Conservation (phyloP, 92 coral and sea anemone genomes). For the Isaurus tuberculatus region DNA sequence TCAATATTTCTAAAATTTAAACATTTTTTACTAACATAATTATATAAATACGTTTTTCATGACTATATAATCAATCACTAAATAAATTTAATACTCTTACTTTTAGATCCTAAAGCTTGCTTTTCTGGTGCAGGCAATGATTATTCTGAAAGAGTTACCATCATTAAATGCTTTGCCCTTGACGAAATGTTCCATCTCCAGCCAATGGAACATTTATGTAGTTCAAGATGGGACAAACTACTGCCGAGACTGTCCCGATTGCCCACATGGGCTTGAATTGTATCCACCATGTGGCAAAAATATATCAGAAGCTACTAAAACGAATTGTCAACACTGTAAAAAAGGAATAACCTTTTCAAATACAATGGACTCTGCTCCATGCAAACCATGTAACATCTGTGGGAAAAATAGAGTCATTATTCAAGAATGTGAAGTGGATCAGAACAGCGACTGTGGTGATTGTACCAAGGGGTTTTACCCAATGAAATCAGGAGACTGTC, state of each 20-base stretch:
- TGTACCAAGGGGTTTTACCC: conserved; percentile 15
- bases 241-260: conserved; percentile 16
- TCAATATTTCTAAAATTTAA: too few species aligned
- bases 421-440: not conserved
- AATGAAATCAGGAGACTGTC: not conserved
- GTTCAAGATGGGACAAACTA: not conserved
- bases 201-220: not conserved
- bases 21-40: too few species aligned
- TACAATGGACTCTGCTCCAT: not conserved
- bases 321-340: not conserved
- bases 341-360: conserved; percentile 4
- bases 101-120: too few species aligned
- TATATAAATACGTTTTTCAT: too few species aligned
- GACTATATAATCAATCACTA: too few species aligned
- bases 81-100: too few species aligned
- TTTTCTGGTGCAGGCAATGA: too few species aligned
- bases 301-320: not conserved
- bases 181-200: not conserved
- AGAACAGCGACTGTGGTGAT: conserved; percentile 6
- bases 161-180: not conserved
- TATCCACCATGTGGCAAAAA: conserved; percentile 1
- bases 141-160: too few species aligned
- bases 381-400: conserved; percentile 27
- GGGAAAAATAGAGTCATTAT: not conserved
- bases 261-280: conserved; percentile 22